Evolutionary conservation across 1,140 invertebrate species (phyloP).

Genomic region (Ceratoteleas bidentatus): DNA sequence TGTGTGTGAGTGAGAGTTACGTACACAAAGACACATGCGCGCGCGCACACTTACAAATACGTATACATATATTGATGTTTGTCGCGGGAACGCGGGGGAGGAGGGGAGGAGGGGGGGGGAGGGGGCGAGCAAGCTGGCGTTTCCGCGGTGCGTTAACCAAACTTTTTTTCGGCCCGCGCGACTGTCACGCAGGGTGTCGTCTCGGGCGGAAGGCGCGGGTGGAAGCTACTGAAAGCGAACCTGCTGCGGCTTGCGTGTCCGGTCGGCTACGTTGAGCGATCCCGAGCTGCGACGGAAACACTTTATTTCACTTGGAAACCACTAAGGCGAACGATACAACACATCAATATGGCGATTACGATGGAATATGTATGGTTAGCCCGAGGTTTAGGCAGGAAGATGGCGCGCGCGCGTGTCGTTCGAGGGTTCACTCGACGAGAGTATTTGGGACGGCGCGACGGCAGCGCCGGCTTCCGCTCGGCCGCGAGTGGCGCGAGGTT

Average conservation of each 20-base stretch:
- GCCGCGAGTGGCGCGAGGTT: no score
- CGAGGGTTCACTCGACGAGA: constrained; percentile 15
- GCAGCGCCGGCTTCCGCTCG: constrained; percentile 2
- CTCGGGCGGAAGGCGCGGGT: constrained; percentile 18
- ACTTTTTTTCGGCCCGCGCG: constrained; percentile 72
- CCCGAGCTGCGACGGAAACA: constrained; percentile 68
- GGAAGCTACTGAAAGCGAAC: constrained; percentile 18
- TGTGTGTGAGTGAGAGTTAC: no score
- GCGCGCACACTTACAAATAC: constrained; percentile 57
- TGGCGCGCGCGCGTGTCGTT: constrained; percentile 14
- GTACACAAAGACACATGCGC: constrained; percentile 52
- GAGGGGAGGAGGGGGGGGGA: neutral
- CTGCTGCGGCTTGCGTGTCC: constrained; percentile 32
- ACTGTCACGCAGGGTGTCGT: constrained; percentile 55
- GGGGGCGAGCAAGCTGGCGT: no score
- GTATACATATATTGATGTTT: constrained; percentile 49
- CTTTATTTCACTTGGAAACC: constrained; percentile 79
- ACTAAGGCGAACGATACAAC: constrained; percentile 80
- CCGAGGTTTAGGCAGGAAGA: constrained; percentile 59
- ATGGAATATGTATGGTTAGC: constrained; percentile 80
- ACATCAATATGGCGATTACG: constrained; percentile 82
- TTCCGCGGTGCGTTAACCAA: no score
- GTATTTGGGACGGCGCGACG: constrained; percentile 2
- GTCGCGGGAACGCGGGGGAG: constrained; percentile 12
- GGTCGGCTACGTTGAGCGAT: constrained; percentile 38